Conservation (phyloP, 2,888 invertebrate species). For the Cinara cedri region DNA sequence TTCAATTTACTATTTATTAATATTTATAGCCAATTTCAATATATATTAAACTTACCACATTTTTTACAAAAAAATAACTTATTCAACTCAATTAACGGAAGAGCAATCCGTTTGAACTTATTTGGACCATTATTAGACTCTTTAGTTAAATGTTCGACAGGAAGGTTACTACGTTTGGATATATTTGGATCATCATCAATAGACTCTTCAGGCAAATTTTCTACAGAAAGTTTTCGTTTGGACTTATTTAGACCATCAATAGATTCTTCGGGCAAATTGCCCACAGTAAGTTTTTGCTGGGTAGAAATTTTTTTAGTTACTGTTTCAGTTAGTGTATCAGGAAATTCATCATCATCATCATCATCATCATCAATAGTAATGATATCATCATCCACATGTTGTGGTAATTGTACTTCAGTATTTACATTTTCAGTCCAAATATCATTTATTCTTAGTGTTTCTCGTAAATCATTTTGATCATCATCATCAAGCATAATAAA, state of each 20-base stretch:
- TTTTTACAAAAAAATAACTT: slow-evolving; percentile 35
- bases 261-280: not conserved
- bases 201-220: not conserved
- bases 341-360: slow-evolving; percentile 41
- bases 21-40: not conserved
- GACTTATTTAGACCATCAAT: not conserved
- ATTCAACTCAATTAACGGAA: not conserved
- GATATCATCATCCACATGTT: slow-evolving; percentile 2
- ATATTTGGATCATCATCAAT: no score
- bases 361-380: slow-evolving; percentile 47
- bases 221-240: slow-evolving; percentile 6
- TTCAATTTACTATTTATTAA: not conserved
- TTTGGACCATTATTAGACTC: not conserved
- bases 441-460: not conserved
- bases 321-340: not conserved
- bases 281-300: not conserved
- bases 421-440: slow-evolving; percentile 7
- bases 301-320: not conserved
- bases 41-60: slow-evolving; percentile 40
- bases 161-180: no score
- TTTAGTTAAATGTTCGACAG: not conserved
- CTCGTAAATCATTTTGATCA: slow-evolving; percentile 4
- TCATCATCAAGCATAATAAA: slow-evolving; percentile 47
- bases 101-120: not conserved
- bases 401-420: not conserved